phyloP scores from a whole-genome alignment of 2,113 vertebrate genomes.

The Cervus canadensis region DNA sequence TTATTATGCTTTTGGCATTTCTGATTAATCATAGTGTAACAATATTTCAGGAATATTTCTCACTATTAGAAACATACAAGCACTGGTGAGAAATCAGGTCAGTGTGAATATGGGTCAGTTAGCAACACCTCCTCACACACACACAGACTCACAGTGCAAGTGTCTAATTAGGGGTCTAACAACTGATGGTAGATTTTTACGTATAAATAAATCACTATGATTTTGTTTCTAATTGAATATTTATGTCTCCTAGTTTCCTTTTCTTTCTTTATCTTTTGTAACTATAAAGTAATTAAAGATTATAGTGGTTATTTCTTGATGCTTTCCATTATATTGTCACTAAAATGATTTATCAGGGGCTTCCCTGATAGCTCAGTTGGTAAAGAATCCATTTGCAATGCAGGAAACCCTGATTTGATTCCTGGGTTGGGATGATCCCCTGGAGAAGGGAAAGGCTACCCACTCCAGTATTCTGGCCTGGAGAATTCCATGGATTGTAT shows the following conservation, averaged over 20 bases:
- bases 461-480: not conserved
- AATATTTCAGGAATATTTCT: not conserved
- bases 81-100: constrained; percentile 30
- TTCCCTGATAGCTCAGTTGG: not conserved
- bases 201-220: not conserved
- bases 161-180: not conserved
- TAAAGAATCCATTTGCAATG: not conserved
- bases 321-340: not conserved
- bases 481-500: not conserved
- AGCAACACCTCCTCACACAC: not conserved
- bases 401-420: not conserved
- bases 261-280: not conserved
- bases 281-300: not conserved
- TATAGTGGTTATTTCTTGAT: not conserved
- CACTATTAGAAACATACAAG: not conserved
- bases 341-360: not conserved
- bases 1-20: not conserved
- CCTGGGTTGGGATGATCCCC: not conserved
- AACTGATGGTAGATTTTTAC: not conserved
- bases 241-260: not conserved
- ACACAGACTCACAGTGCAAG: not conserved
- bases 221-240: not conserved
- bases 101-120: constrained; percentile 39
- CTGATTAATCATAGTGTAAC: not conserved
- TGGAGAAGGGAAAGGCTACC: not conserved